A percentile compares a stretch with the other conserved stretches of the same genome.
phyloP scores from a whole-genome alignment of 1,140 invertebrate species.

The Heterodera carotae region DNA sequence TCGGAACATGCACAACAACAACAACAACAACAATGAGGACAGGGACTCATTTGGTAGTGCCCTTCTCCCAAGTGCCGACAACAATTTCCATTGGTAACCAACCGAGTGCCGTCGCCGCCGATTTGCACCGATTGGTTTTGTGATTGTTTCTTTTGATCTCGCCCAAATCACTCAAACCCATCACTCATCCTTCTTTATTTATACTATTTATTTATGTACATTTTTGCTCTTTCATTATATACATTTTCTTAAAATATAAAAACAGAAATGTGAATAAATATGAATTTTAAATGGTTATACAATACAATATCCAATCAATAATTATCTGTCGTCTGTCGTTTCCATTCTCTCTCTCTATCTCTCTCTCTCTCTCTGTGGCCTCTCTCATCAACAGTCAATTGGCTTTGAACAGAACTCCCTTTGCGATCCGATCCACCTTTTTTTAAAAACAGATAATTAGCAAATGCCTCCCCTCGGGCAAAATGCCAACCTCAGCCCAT shows the following conservation, averaged over 20 bases:
- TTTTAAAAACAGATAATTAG: neutral
- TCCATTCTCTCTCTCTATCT: neutral
- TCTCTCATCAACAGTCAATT: slow-evolving; percentile 38
- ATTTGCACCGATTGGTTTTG: too few relatives aligned
- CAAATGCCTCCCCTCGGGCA: neutral
- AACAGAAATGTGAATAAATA: slow-evolving; percentile 3
- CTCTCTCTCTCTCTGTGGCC: too few relatives aligned
- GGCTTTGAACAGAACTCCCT: slow-evolving; percentile 33
- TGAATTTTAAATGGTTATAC: too few relatives aligned
- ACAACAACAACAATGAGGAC: neutral
- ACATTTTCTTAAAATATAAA: too few relatives aligned
- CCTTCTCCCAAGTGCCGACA: too few relatives aligned
- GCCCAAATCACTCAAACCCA: too few relatives aligned
- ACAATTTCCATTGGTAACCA: too few relatives aligned
- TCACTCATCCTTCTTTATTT: too few relatives aligned
- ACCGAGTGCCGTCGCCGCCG: too few relatives aligned
- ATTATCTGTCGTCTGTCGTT: neutral
- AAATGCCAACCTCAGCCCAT: slow-evolving; percentile 42
- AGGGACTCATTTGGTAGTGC: neutral
- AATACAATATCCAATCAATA: too few relatives aligned
- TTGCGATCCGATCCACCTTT: slow-evolving; percentile 21
- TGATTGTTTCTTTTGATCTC: slow-evolving; percentile 1
- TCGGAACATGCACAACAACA: neutral
- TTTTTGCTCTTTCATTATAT: too few relatives aligned
- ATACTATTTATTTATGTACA: too few relatives aligned